These are phyloP conservation scores for Trochalopteron elliotii DNA, from an alignment of 2,113 vertebrate species.

Conservation along the genomic window DNA sequence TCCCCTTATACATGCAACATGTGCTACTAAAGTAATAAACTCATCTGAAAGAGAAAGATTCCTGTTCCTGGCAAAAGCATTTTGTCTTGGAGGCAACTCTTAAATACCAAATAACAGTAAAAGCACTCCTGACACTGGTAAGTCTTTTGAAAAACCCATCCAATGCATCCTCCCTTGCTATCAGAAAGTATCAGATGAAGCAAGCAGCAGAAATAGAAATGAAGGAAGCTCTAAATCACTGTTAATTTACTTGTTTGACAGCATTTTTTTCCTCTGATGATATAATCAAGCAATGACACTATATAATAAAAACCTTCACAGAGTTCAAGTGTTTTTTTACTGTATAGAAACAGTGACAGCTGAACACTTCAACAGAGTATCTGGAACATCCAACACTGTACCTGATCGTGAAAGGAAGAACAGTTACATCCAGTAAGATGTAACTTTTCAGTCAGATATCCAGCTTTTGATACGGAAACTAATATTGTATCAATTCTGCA, in stretches of 20 bases:
- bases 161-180: not conserved
- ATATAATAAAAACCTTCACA: not conserved
- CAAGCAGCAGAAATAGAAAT: not conserved
- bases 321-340: not conserved
- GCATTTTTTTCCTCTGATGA: not conserved
- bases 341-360: not conserved
- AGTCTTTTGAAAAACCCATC: not conserved
- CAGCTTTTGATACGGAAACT: not conserved
- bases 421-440: not conserved
- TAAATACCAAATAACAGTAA: not conserved
- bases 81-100: not conserved
- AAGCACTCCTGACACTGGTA: not conserved
- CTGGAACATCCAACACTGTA: not conserved
- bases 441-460: not conserved
- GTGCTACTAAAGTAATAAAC: not conserved
- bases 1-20: not conserved
- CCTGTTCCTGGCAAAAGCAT: not conserved
- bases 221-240: conserved; percentile 15
- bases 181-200: not conserved
- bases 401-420: not conserved
- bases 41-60: not conserved
- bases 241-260: conserved; percentile 35
- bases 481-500: not conserved
- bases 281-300: not conserved
- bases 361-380: not conserved